Conservation (phyloP, 2,888 invertebrate species). For the Nemoura dubitans region DNA sequence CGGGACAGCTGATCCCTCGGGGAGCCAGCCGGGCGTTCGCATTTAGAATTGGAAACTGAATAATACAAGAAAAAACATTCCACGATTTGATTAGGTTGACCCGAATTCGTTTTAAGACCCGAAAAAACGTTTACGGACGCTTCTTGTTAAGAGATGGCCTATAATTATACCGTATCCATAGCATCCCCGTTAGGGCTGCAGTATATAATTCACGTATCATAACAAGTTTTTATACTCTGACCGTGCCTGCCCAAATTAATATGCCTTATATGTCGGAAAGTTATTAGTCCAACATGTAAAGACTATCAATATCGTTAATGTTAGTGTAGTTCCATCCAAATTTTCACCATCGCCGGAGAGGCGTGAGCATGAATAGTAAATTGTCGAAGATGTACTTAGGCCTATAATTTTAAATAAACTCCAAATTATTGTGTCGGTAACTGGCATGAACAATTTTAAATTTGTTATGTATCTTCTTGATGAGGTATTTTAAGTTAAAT, state of each 20-base stretch:
- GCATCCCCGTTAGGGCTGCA: slow-evolving; percentile 1
- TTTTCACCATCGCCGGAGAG: not conserved
- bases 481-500: not conserved
- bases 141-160: not conserved
- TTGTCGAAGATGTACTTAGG: not conserved
- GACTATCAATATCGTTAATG: not conserved
- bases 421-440: not conserved
- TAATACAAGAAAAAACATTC: slow-evolving; percentile 16
- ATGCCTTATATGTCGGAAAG: not conserved
- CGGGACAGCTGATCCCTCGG: slow-evolving; percentile 16
- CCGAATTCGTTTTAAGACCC: slow-evolving; percentile 8
- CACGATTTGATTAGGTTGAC: slow-evolving; percentile 29
- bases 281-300: not conserved
- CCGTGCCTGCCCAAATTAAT: not conserved
- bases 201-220: slow-evolving; percentile 1
- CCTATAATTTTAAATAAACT: not conserved
- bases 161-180: not conserved
- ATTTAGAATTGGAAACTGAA: slow-evolving; percentile 16
- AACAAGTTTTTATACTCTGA: not conserved
- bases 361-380: slow-evolving; percentile 12
- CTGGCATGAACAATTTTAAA: slow-evolving; percentile 1
- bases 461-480: not conserved
- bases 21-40: not conserved
- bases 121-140: not conserved
- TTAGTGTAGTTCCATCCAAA: not conserved